Evolutionary conservation across 2,797 vertebrate species (phyloP).

Genomic region (Pseudochromis fuscus): DNA sequence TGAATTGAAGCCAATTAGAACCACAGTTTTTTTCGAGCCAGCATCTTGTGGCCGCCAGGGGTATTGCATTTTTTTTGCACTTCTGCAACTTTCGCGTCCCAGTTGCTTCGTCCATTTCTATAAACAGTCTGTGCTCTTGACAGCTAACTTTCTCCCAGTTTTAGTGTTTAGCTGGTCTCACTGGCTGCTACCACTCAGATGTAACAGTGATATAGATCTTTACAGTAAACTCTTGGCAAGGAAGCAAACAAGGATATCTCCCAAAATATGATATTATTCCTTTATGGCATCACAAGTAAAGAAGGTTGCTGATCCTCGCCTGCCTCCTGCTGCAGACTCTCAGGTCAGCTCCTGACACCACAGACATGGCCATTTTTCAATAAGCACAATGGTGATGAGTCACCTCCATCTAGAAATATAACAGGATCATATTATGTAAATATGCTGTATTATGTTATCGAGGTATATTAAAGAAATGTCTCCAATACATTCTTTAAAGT

Average conservation of each 20-base stretch:
- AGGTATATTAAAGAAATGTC: neutral
- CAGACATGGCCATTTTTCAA: too few species aligned
- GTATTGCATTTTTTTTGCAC: too few species aligned
- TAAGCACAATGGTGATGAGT: constrained; percentile 1
- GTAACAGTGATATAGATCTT: constrained; percentile 20
- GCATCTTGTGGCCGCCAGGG: too few species aligned
- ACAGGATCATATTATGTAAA: neutral
- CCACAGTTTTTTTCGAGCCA: too few species aligned
- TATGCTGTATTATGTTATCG: neutral
- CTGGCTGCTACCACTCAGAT: constrained; percentile 9
- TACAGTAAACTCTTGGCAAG: constrained; percentile 7
- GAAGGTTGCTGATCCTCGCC: neutral
- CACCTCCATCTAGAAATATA: neutral
- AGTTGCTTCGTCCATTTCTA: too few species aligned
- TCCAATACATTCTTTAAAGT: too few species aligned
- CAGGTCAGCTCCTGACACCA: neutral
- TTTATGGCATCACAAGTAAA: constrained; percentile 1
- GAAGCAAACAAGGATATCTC: constrained; percentile 13
- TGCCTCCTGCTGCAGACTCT: neutral
- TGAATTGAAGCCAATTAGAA: too few species aligned
- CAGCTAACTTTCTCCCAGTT: too few species aligned
- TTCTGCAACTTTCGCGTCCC: too few species aligned
- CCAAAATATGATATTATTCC: constrained; percentile 9
- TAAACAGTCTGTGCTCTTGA: too few species aligned
- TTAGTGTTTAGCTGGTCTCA: constrained; percentile 15